phyloP scores from a whole-genome alignment of 2,113 vertebrate species.

The Pleuronectes platessa region DNA sequence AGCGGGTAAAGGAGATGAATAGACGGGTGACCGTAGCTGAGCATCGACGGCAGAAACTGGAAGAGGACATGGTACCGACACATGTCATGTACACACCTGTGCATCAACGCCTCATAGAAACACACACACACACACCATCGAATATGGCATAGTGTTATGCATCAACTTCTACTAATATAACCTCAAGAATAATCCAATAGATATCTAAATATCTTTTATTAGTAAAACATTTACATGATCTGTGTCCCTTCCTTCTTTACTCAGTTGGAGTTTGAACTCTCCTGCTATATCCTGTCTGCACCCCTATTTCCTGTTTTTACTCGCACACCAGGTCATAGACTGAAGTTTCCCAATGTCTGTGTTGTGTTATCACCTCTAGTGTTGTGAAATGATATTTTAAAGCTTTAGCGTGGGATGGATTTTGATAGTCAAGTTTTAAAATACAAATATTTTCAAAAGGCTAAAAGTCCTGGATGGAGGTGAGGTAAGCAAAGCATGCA shows the following conservation, averaged over 20 bases:
- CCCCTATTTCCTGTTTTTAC: neutral
- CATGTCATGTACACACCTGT: neutral
- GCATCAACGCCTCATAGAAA: neutral
- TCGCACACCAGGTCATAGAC: neutral
- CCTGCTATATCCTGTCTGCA: constrained; percentile 1
- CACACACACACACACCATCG: neutral
- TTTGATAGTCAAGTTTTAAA: too few species aligned
- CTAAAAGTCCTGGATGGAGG: too few species aligned
- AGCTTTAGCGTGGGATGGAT: too few species aligned
- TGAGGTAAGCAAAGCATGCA: too few species aligned
- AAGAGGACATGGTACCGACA: constrained; percentile 90
- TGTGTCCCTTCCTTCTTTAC: neutral
- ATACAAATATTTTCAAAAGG: too few species aligned
- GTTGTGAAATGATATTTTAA: too few species aligned
- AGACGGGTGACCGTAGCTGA: constrained; percentile 91
- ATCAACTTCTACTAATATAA: neutral
- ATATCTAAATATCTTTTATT: neutral
- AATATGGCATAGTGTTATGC: neutral
- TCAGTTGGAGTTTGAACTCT: constrained; percentile 21
- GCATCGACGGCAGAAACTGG: constrained; percentile 89
- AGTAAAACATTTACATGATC: neutral
- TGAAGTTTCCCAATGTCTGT: neutral
- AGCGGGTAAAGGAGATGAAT: constrained; percentile 90
- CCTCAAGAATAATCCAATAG: neutral
- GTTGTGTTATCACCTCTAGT: too few species aligned